Evolutionary conservation across 2,888 invertebrate species (phyloP).

Genomic region (Caenorhabditis doughertyi): DNA sequence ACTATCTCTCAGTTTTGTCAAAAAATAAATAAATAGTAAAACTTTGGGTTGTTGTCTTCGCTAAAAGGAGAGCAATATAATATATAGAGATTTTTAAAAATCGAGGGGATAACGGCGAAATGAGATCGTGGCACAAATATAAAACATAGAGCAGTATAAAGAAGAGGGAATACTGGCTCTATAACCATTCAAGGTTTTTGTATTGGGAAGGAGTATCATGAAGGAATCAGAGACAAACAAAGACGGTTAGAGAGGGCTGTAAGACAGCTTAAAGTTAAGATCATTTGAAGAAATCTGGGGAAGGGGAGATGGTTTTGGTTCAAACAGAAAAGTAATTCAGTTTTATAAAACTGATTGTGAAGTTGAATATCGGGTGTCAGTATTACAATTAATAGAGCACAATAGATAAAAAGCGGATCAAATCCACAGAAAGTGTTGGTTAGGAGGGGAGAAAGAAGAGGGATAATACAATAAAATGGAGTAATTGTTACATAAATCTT

Average conservation of each 20-base stretch:
- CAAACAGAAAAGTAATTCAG: too few relatives aligned
- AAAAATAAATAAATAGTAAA: conserved; percentile 21
- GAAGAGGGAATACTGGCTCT: conserved; percentile 6
- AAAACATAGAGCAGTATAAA: conserved; percentile 30
- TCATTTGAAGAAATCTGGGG: neutral
- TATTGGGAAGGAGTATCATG: conserved; percentile 30
- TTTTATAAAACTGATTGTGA: conserved; percentile 12
- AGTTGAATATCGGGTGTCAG: neutral
- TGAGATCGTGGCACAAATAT: conserved; percentile 63
- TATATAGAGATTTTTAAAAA: too few relatives aligned
- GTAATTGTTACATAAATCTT: conserved; percentile 44
- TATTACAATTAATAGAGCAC: conserved; percentile 2
- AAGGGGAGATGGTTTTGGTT: neutral
- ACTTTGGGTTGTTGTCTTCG: neutral
- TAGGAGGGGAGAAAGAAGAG: neutral
- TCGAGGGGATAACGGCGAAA: conserved; percentile 19
- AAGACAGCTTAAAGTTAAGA: conserved; percentile 10
- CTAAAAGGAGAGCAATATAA: neutral
- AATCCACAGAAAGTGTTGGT: neutral
- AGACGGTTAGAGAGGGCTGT: conserved; percentile 20
- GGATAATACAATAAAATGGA: conserved; percentile 24
- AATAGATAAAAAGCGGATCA: conserved; percentile 1
- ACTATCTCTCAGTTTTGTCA: neutral
- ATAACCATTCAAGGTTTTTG: conserved; percentile 27
- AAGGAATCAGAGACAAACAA: conserved; percentile 10